These are phyloP conservation scores for Dryobota labecula DNA, from an alignment of 2,888 invertebrate genomes.

Conservation along the genomic window DNA sequence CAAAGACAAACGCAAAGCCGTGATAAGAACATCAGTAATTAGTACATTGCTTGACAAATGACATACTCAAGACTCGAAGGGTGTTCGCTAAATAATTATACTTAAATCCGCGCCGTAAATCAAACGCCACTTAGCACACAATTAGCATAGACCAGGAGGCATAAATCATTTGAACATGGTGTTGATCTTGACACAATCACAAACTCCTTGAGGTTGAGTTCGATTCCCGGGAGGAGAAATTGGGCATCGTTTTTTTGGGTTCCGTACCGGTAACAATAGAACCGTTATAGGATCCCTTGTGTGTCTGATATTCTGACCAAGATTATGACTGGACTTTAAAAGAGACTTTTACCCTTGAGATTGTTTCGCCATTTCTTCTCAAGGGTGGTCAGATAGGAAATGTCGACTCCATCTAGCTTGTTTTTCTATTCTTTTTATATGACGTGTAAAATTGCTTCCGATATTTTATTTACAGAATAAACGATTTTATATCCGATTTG, in stretches of 20 bases:
- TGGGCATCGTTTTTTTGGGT: background rate
- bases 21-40: slow-evolving; percentile 65
- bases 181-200: slow-evolving; percentile 38
- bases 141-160: slow-evolving; percentile 87
- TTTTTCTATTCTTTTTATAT: too few relatives aligned
- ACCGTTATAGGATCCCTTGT: too few relatives aligned
- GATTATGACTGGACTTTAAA: too few relatives aligned
- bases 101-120: slow-evolving; percentile 81
- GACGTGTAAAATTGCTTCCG: too few relatives aligned
- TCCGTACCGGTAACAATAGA: too few relatives aligned
- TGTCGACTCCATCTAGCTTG: too few relatives aligned
- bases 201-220: slow-evolving; percentile 6
- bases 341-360: too few relatives aligned
- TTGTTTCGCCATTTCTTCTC: too few relatives aligned
- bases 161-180: slow-evolving; percentile 78
- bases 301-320: too few relatives aligned
- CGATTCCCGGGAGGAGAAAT: background rate
- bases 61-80: slow-evolving; percentile 50
- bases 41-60: slow-evolving; percentile 64
- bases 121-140: slow-evolving; percentile 82
- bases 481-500: too few relatives aligned
- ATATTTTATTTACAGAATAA: too few relatives aligned
- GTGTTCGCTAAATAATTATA: slow-evolving; percentile 78
- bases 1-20: slow-evolving; percentile 27
- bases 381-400: too few relatives aligned